Percentiles rank a stretch among this genome's conserved stretches.
Conservation (phyloP, 1,140 invertebrate genomes). For the Druon quercuslanigerum region DNA sequence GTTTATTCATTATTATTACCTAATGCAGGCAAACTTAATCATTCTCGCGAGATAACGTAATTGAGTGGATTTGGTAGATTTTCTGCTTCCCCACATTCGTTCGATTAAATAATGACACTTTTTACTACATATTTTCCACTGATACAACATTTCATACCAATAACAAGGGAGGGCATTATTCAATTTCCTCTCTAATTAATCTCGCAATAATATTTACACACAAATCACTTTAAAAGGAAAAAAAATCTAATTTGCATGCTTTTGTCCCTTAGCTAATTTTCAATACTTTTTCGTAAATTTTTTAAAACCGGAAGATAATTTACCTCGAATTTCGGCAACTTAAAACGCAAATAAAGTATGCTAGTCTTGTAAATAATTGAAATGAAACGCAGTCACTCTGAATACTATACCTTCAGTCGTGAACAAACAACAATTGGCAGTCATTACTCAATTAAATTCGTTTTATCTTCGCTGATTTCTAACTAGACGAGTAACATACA, state of each 20-base stretch:
- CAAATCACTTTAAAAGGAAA: conserved; percentile 8
- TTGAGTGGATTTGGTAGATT: background rate
- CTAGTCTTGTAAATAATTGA: conserved; percentile 20
- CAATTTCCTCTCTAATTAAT: background rate
- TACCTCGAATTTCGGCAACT: background rate
- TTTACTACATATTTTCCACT: conserved; percentile 31
- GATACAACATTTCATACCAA: background rate
- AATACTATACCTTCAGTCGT: conserved; percentile 18
- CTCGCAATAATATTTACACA: conserved; percentile 19
- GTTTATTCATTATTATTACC: background rate
- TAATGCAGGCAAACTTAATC: conserved; percentile 31
- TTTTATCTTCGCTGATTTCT: conserved; percentile 15
- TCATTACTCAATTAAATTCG: conserved; percentile 22
- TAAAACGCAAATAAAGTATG: conserved; percentile 2
- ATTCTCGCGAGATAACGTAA: conserved; percentile 31
- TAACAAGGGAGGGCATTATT: conserved; percentile 5
- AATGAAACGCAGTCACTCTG: background rate
- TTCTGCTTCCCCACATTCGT: conserved; percentile 29
- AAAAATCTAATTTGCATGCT: background rate
- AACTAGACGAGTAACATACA: conserved; percentile 12
- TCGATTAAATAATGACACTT: conserved; percentile 18
- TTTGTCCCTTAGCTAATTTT: conserved; percentile 28
- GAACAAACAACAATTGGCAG: background rate
- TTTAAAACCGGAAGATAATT: background rate
- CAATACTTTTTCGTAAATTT: conserved; percentile 2